These are phyloP conservation scores for Urophycis tenuis DNA, from an alignment of 2,797 vertebrate genomes.

Conservation along the genomic window DNA sequence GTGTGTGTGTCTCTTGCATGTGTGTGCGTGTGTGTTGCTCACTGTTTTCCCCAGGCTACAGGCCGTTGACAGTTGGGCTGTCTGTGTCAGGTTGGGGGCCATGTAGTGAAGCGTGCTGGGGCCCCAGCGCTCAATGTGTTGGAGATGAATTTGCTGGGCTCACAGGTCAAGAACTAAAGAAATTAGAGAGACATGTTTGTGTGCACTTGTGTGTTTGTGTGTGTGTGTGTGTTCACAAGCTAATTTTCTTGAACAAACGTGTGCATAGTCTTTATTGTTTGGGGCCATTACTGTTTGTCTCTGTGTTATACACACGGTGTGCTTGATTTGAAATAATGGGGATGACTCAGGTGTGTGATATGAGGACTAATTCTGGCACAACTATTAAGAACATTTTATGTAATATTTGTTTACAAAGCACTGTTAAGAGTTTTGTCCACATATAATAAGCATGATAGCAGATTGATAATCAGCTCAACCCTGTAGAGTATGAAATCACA, in stretches of 20 bases:
- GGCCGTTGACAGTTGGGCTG: not conserved
- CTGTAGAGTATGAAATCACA: too few species aligned
- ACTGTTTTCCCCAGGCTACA: not conserved
- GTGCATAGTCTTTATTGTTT: not conserved
- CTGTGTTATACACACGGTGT: not conserved
- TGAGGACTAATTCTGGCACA: not conserved
- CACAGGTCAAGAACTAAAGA: constrained; percentile 3
- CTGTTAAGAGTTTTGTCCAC: too few species aligned
- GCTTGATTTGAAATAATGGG: not conserved
- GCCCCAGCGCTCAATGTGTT: constrained; percentile 11
- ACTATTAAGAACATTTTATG: not conserved
- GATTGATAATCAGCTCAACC: too few species aligned
- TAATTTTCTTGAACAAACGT: not conserved
- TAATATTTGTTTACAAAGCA: too few species aligned
- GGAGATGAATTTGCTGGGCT: constrained; percentile 7
- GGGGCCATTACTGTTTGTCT: not conserved
- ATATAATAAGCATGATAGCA: too few species aligned
- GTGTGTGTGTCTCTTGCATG: not conserved
- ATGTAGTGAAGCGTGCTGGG: not conserved
- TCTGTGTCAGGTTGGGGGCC: not conserved
- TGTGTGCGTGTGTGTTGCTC: not conserved
- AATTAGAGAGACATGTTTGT: not conserved
- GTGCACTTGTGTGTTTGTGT: not conserved
- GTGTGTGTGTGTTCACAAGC: not conserved
- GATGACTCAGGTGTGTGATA: not conserved